Percentiles rank a stretch among this genome's conserved stretches.
Evolutionary conservation across 2,888 invertebrate species (phyloP).

Genomic region (Dryomyza anilis): DNA sequence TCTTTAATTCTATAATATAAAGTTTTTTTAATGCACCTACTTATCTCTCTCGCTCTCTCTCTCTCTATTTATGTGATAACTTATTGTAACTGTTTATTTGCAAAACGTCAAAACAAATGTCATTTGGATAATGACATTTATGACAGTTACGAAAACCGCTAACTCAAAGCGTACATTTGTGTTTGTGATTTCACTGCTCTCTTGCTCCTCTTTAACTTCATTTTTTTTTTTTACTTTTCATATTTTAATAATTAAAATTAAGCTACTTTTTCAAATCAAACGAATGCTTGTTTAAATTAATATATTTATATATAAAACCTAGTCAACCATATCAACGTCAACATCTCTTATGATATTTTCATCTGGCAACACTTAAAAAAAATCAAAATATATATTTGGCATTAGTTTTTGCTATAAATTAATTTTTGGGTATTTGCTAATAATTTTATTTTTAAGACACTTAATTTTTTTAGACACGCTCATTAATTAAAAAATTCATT

Average conservation of each 20-base stretch:
- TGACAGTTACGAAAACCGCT: background rate
- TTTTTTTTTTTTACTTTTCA: background rate
- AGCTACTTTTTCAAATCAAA: constrained; percentile 7
- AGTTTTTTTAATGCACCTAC: background rate
- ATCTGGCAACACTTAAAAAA: constrained; percentile 48
- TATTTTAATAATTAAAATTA: background rate
- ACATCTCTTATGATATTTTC: constrained; percentile 50
- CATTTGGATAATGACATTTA: background rate
- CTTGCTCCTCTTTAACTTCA: constrained; percentile 1
- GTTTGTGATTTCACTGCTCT: no score
- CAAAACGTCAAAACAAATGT: no score
- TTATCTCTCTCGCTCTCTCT: no score
- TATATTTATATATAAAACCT: no score
- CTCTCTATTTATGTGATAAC: no score
- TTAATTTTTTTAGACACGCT: background rate
- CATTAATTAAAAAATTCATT: background rate
- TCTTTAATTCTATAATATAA: background rate
- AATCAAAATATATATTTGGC: background rate
- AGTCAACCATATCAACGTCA: constrained; percentile 38
- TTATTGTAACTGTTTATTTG: no score
- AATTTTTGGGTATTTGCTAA: no score
- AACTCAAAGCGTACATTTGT: no score
- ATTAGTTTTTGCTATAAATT: no score
- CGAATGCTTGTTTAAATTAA: constrained; percentile 23
- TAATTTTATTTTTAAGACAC: background rate